Percentiles rank a stretch among this genome's conserved stretches.
These are phyloP conservation scores for Microtus montanus DNA, from an alignment of 2,113 vertebrate species.

Conservation along the genomic window DNA sequence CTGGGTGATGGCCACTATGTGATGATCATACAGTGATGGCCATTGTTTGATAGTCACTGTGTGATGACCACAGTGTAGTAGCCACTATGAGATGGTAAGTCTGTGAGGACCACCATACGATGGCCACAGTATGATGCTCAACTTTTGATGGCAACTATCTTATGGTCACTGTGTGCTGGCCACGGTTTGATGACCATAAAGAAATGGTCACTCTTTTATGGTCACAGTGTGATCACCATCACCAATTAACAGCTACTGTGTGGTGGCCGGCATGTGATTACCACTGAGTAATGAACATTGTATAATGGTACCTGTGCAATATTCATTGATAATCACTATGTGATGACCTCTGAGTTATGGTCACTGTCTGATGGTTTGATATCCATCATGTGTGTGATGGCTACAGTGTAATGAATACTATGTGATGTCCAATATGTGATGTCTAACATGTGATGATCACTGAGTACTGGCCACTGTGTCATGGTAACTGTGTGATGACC, in stretches of 20 bases:
- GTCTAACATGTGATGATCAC: no score
- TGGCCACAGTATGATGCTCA: background rate
- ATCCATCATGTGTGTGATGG: no score
- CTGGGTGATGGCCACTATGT: background rate
- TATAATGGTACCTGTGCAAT: no score
- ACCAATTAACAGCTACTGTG: no score
- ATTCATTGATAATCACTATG: no score
- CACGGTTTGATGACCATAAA: background rate
- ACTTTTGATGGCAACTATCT: background rate
- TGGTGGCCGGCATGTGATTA: background rate
- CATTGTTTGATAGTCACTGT: background rate
- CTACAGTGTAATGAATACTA: no score
- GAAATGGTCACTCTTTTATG: background rate
- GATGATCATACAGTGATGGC: background rate
- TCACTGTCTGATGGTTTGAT: no score
- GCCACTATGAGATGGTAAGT: no score
- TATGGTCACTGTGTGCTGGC: background rate
- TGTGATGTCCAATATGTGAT: no score
- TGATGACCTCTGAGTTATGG: no score
- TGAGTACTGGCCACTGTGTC: no score
- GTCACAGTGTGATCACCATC: background rate
- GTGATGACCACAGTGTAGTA: background rate
- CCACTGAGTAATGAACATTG: background rate
- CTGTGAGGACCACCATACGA: background rate
- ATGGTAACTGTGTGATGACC: no score